A percentile compares a stretch with the other conserved stretches of the same genome.
Evolutionary conservation across 1,140 invertebrate genomes (phyloP).

Genomic region (Thaumatotibia leucotreta): DNA sequence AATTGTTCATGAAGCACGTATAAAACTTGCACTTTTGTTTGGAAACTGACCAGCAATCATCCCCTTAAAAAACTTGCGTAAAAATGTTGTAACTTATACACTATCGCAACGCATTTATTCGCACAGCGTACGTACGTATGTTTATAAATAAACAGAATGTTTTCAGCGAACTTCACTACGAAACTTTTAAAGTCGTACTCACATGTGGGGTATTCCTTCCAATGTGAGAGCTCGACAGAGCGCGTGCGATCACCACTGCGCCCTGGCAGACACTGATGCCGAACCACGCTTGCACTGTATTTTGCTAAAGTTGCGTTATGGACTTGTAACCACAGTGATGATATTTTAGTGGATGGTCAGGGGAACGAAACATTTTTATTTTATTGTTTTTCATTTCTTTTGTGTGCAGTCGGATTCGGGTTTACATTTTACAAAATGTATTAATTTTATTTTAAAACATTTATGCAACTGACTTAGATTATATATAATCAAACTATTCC

Average conservation of each 20-base stretch:
- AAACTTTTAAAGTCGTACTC: background rate
- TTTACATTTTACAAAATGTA: background rate
- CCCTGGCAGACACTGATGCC: background rate
- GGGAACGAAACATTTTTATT: slow-evolving; percentile 1
- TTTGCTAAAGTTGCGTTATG: slow-evolving; percentile 10
- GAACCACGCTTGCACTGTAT: background rate
- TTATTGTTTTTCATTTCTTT: no score
- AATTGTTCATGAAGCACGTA: no score
- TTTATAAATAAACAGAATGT: background rate
- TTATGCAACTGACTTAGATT: no score
- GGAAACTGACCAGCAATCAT: no score
- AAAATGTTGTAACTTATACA: background rate
- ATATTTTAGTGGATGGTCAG: background rate
- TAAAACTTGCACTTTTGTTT: no score
- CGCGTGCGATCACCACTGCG: background rate
- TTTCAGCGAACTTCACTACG: background rate
- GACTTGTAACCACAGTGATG: background rate
- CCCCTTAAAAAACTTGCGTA: background rate
- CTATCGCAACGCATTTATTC: slow-evolving; percentile 7
- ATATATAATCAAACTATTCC: no score
- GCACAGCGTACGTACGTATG: background rate
- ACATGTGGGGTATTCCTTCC: slow-evolving; percentile 1
- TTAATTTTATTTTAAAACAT: no score
- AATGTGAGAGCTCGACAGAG: background rate
- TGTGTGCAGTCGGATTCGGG: background rate